Evolutionary conservation across 2,888 invertebrate species (phyloP).

Genomic region (Nomada goodeniana): DNA sequence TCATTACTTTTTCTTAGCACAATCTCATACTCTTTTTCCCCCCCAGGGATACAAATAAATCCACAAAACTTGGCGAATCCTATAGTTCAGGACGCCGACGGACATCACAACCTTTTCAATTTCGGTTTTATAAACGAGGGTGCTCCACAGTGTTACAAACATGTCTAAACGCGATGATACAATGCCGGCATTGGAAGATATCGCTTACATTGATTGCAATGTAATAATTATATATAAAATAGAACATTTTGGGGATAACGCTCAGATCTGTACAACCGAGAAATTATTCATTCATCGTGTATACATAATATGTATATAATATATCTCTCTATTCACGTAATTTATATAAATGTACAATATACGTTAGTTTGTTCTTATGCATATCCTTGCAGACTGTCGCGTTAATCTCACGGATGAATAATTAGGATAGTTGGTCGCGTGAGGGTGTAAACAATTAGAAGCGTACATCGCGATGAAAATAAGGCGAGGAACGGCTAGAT

Average conservation of each 20-base stretch:
- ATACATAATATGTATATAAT: constrained; percentile 65
- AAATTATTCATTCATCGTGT: constrained; percentile 71
- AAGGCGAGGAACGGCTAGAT: neutral
- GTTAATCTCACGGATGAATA: constrained; percentile 58
- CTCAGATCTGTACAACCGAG: constrained; percentile 78
- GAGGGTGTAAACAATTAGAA: constrained; percentile 17
- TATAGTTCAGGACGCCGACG: constrained; percentile 4
- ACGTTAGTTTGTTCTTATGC: constrained; percentile 57
- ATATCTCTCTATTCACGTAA: constrained; percentile 61
- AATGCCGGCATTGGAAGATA: constrained; percentile 73
- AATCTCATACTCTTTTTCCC: constrained; percentile 57
- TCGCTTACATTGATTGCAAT: constrained; percentile 70
- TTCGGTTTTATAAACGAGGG: constrained; percentile 42
- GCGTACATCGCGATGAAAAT: constrained; percentile 8
- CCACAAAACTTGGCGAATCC: constrained; percentile 44
- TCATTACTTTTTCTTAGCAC: constrained; percentile 70
- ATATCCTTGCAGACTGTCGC: constrained; percentile 53
- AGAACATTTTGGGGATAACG: constrained; percentile 77
- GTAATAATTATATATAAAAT: constrained; percentile 78
- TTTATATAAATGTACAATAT: constrained; percentile 66
- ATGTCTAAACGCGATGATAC: constrained; percentile 59
- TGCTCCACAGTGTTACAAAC: constrained; percentile 47
- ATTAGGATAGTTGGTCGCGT: constrained; percentile 59
- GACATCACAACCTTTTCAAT: constrained; percentile 60
- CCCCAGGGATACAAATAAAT: constrained; percentile 43